Evolutionary conservation across 2,888 invertebrate genomes (phyloP).

Genomic region (Psococerastis gibbosa): DNA sequence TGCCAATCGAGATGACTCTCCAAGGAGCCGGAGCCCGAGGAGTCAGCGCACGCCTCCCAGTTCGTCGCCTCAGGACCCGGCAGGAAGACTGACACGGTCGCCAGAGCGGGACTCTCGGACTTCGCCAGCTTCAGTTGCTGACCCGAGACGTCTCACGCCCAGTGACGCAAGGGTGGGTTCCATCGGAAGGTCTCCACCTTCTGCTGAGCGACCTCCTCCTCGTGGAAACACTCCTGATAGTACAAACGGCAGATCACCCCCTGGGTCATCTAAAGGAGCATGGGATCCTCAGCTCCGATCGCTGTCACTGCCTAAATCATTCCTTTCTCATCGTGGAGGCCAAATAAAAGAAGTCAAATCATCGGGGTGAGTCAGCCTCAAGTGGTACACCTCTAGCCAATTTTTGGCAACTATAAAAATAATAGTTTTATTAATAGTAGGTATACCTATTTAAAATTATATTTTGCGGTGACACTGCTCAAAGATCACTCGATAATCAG

Average conservation of each 20-base stretch:
- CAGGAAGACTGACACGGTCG: slow-evolving; percentile 32
- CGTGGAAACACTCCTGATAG: slow-evolving; percentile 22
- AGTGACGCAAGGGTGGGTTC: slow-evolving; percentile 24
- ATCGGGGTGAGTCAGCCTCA: too few species aligned
- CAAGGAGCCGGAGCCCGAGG: neutral
- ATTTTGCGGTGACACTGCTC: too few species aligned
- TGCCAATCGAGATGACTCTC: neutral
- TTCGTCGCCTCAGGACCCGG: slow-evolving; percentile 34
- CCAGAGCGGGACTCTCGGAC: slow-evolving; percentile 27
- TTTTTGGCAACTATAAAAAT: too few species aligned
- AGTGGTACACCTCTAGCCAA: too few species aligned
- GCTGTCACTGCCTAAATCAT: slow-evolving; percentile 34
- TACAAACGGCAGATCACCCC: slow-evolving; percentile 33
- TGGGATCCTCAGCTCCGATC: slow-evolving; percentile 29
- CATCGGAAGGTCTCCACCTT: slow-evolving; percentile 19
- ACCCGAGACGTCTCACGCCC: neutral
- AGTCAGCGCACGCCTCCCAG: slow-evolving; percentile 21
- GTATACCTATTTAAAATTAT: too few species aligned
- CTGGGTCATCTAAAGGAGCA: slow-evolving; percentile 21
- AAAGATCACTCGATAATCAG: too few species aligned
- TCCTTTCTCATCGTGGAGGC: slow-evolving; percentile 24
- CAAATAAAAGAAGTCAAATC: too few species aligned
- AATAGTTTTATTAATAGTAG: too few species aligned
- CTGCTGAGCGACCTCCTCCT: slow-evolving; percentile 20
- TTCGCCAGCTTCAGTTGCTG: slow-evolving; percentile 23